Conservation (phyloP, 2,888 invertebrate genomes). For the Volucella zonaria region DNA sequence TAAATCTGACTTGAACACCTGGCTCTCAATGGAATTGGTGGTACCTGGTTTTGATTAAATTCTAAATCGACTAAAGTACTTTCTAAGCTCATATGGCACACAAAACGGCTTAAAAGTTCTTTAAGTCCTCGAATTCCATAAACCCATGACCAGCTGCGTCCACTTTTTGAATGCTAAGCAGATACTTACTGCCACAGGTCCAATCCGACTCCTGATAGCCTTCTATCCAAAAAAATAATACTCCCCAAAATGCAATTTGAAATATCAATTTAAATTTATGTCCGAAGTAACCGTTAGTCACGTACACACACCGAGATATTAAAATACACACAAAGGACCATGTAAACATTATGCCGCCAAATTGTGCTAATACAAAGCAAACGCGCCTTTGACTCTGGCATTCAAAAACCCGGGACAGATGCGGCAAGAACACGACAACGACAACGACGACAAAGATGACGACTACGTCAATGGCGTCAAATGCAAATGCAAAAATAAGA, state of each 20-base stretch:
- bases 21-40: too few species aligned
- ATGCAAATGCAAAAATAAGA: conserved; percentile 63
- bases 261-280: conserved; percentile 54
- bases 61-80: too few species aligned
- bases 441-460: too few species aligned
- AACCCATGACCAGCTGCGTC: too few species aligned
- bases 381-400: conserved; percentile 33
- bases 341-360: conserved; percentile 50
- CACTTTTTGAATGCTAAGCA: too few species aligned
- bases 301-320: conserved; percentile 9
- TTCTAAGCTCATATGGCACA: too few species aligned
- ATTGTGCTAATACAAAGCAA: conserved; percentile 48
- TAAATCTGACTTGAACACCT: too few species aligned
- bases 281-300: conserved; percentile 16
- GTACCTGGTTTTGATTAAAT: too few species aligned
- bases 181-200: too few species aligned
- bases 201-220: too few species aligned
- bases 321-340: not conserved
- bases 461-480: conserved; percentile 50
- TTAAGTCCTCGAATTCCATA: too few species aligned
- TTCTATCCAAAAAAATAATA: not conserved
- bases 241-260: conserved; percentile 32
- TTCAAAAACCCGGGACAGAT: conserved; percentile 30
- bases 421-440: conserved; percentile 28
- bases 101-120: too few species aligned